These are phyloP conservation scores for Augiades crinisus DNA, from an alignment of 2,888 invertebrate genomes.

Conservation along the genomic window DNA sequence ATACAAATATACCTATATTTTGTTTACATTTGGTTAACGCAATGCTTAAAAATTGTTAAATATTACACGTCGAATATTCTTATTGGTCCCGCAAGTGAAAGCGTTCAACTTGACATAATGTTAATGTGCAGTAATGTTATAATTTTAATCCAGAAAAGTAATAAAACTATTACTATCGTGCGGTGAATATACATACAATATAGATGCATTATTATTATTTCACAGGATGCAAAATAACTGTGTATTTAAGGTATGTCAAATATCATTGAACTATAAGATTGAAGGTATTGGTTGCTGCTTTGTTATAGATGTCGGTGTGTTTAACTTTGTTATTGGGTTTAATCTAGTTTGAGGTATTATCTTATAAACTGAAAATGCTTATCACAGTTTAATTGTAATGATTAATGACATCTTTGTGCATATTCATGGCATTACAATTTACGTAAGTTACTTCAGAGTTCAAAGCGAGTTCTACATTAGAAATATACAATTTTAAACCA, in stretches of 20 bases:
- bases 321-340: neutral
- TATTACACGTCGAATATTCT: neutral
- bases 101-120: conserved; percentile 3
- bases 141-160: neutral
- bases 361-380: conserved; percentile 25
- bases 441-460: neutral
- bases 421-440: neutral
- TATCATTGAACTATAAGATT: too few species aligned
- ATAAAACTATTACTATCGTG: too few species aligned
- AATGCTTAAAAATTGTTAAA: neutral
- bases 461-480: conserved; percentile 12
- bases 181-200: neutral
- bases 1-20: neutral
- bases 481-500: conserved; percentile 4
- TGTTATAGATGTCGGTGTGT: neutral
- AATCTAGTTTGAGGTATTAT: conserved; percentile 4
- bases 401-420: conserved; percentile 16
- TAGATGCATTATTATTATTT: neutral
- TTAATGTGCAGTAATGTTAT: neutral
- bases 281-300: neutral
- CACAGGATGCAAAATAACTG: too few species aligned
- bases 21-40: neutral
- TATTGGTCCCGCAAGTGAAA: conserved; percentile 18
- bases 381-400: conserved; percentile 35
- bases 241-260: too few species aligned